Percentiles rank a stretch among this genome's conserved stretches.
Conservation (phyloP, 2,888 invertebrate genomes). For the Neocrepidodera transversa region DNA sequence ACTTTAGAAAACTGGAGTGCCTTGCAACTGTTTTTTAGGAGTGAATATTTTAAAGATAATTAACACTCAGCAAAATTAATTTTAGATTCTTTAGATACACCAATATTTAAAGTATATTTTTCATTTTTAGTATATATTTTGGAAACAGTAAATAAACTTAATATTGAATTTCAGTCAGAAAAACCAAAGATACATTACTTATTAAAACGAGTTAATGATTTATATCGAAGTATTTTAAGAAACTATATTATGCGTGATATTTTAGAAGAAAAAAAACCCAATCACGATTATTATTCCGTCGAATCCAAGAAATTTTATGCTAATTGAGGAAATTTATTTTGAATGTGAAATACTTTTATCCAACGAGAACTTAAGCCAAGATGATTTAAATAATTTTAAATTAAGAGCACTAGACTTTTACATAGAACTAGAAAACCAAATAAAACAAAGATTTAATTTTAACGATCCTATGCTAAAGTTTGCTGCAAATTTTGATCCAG, state of each 20-base stretch:
- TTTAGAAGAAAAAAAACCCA: constrained; percentile 16
- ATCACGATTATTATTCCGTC: background rate
- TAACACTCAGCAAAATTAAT: constrained; percentile 6
- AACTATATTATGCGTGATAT: too few relatives aligned
- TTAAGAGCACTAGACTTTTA: background rate
- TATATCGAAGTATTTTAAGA: constrained; percentile 20
- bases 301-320: too few relatives aligned
- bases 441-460: constrained; percentile 1
- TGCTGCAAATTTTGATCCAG: too few relatives aligned
- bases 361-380: background rate
- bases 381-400: background rate
- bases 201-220: constrained; percentile 4
- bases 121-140: constrained; percentile 20
- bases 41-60: constrained; percentile 12
- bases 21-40: constrained; percentile 13
- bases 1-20: constrained; percentile 16
- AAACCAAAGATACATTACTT: constrained; percentile 16
- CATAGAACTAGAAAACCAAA: background rate
- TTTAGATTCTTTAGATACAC: constrained; percentile 10
- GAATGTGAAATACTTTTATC: background rate
- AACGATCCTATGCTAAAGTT: background rate
- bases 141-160: constrained; percentile 17
- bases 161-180: constrained; percentile 22
- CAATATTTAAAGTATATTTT: constrained; percentile 23
- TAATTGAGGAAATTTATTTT: background rate